Conservation (phyloP, 2,797 vertebrate genomes). For the Loris lydekkerianus region DNA sequence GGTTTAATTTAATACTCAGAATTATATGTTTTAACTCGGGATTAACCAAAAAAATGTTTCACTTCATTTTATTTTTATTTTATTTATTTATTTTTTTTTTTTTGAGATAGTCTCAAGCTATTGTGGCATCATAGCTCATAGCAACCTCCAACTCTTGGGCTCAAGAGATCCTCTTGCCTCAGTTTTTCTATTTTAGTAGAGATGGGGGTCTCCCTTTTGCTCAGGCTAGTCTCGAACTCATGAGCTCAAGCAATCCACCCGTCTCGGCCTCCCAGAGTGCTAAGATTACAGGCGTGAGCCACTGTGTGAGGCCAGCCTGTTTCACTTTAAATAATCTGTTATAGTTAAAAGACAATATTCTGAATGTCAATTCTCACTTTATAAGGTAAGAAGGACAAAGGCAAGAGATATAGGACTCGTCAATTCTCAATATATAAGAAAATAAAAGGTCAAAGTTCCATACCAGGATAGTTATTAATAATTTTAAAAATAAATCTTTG, state of each 20-base stretch:
- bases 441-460: not conserved
- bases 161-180: too few relatives aligned
- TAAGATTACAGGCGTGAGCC: too few relatives aligned
- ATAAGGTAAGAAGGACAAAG: not conserved
- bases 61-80: not conserved
- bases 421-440: not conserved
- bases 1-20: conserved; percentile 52
- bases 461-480: conserved; percentile 13
- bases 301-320: too few relatives aligned
- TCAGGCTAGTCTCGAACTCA: too few relatives aligned
- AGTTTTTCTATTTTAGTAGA: too few relatives aligned
- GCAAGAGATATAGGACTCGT: not conserved
- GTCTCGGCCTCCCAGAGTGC: too few relatives aligned
- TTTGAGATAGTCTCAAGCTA: too few relatives aligned
- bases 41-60: conserved; percentile 15
- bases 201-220: too few relatives aligned
- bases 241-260: too few relatives aligned
- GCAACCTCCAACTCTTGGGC: too few relatives aligned
- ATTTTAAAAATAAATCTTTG: conserved; percentile 51
- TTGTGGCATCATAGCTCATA: too few relatives aligned
- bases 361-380: conserved; percentile 27
- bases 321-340: conserved; percentile 25
- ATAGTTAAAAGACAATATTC: conserved; percentile 42
- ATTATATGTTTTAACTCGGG: conserved; percentile 21
- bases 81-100: too few relatives aligned